Base-by-base conservation (phyloP, 2,888 invertebrate genomes). In the Steinernema hermaphroditum region DNA sequence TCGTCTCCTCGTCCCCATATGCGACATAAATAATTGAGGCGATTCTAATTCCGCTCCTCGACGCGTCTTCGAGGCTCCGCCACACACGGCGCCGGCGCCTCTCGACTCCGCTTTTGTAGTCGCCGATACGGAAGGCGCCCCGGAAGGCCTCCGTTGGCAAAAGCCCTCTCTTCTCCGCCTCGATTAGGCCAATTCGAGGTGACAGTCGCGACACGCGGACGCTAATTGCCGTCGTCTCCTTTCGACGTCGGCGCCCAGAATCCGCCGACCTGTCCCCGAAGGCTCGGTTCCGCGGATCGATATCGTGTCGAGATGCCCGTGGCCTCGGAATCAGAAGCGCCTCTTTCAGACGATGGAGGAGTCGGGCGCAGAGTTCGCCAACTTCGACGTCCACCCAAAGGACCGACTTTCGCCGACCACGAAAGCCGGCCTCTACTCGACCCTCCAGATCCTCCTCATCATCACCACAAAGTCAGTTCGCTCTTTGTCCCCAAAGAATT, bases 161-260 rank as follows among this genome's bases (percentile, higher is more conserved):
- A n/a, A n/a, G n/a, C n/a, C n/a, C n/a, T n/a, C 54, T 12, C 54
- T 27, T 2, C 54, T 32, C 34, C 29, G 62, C 29, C 62, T 29
- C 62, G 27, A 62, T 62, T 62, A 62, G 62, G 32, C 29, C 62
- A 62, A 62, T 62, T 62, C 62, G 62, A 62, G 62, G 22, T 62
- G 62, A 62, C 62, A 62, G 54, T 54, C 62, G 62, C 14, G 62
- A 32, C 62, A 29, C 50, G 32, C 37, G 37, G 24, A 29, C 32
- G 62, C 62, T 62, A 62, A 62, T 62, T 62, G 29, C 54, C 27
- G 22, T 54, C 54, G 27, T 32, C 27, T 62, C 27, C 32, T 27
- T 16, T 12, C 32, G 62, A 62, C 29, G 27, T n/a, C 8, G 14
- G 46, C 6, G 24, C 54, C 16, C 62, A 32, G 32, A 62, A 62